These are phyloP conservation scores for Tetranychus truncatus DNA, from an alignment of 2,888 invertebrate species.

Conservation along the genomic window DNA sequence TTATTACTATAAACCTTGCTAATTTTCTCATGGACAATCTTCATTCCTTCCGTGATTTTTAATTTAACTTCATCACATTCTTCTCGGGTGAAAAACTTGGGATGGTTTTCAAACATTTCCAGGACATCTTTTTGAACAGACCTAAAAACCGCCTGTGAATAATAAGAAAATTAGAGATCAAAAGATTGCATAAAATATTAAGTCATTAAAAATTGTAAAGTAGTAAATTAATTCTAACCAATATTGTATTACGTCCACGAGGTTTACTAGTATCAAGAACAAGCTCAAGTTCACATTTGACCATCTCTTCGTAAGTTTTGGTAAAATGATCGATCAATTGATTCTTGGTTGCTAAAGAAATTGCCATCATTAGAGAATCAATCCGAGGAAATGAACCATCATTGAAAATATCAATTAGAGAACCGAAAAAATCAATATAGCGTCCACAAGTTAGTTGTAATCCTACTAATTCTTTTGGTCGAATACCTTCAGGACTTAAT, in stretches of 20 bases:
- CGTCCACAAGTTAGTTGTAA: not conserved
- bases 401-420: constrained; percentile 3
- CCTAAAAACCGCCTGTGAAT: not conserved
- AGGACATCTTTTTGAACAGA: not conserved
- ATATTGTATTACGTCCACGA: not conserved
- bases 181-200: too few species aligned
- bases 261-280: not conserved
- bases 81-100: constrained; percentile 3
- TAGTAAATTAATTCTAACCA: not conserved
- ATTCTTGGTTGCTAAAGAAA: constrained; percentile 3
- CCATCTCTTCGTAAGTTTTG: constrained; percentile 1
- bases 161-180: not conserved
- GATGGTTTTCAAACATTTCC: not conserved
- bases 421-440: constrained; percentile 12
- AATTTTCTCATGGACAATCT: constrained; percentile 2
- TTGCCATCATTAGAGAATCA: constrained; percentile 8
- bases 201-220: too few species aligned
- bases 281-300: constrained; percentile 1
- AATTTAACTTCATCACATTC: not conserved
- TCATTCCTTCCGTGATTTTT: constrained; percentile 1
- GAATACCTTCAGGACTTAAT: not conserved
- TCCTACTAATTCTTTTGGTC: constrained; percentile 1
- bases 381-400: not conserved
- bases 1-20: not conserved
- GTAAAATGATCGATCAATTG: constrained; percentile 6